These are phyloP conservation scores for Digitonthophagus gazella DNA, from an alignment of 2,888 invertebrate genomes.

Conservation along the genomic window DNA sequence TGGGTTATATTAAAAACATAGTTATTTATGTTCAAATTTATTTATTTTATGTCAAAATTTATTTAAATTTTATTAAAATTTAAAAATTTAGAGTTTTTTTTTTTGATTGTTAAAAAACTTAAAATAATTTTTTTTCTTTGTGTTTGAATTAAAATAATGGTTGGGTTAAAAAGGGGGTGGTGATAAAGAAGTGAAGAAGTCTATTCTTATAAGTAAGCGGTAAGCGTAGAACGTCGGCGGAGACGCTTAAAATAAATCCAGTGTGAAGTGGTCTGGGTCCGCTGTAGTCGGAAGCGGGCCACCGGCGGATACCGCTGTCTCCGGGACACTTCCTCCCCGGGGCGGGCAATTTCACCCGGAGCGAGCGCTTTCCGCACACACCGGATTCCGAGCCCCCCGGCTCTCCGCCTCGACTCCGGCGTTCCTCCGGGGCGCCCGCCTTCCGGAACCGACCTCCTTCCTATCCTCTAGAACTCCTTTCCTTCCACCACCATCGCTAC, in stretches of 20 bases:
- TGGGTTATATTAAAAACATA: too few relatives aligned
- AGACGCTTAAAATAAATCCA: constrained; percentile 44
- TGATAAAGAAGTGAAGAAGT: neutral
- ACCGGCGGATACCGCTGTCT: constrained; percentile 55
- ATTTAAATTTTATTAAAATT: too few relatives aligned
- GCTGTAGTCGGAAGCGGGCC: constrained; percentile 49
- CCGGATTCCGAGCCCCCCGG: constrained; percentile 40
- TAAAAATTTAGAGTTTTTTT: too few relatives aligned
- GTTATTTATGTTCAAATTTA: too few relatives aligned
- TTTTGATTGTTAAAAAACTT: too few relatives aligned
- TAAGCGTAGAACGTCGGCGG: neutral
- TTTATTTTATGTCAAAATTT: too few relatives aligned
- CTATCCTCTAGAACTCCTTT: constrained; percentile 7
- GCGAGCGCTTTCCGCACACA: constrained; percentile 50
- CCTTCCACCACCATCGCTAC: neutral
- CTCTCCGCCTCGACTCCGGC: constrained; percentile 20
- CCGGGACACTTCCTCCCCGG: constrained; percentile 55
- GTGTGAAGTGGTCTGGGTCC: constrained; percentile 44
- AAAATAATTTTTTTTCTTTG: too few relatives aligned
- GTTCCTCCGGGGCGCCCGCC: constrained; percentile 1
- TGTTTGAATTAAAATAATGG: too few relatives aligned
- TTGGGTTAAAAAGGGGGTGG: neutral
- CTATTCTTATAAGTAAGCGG: neutral
- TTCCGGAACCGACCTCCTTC: constrained; percentile 3
- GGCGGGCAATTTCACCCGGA: constrained; percentile 53